Base-by-base conservation (phyloP, 2,888 invertebrate genomes). In the Noctua janthina region DNA sequence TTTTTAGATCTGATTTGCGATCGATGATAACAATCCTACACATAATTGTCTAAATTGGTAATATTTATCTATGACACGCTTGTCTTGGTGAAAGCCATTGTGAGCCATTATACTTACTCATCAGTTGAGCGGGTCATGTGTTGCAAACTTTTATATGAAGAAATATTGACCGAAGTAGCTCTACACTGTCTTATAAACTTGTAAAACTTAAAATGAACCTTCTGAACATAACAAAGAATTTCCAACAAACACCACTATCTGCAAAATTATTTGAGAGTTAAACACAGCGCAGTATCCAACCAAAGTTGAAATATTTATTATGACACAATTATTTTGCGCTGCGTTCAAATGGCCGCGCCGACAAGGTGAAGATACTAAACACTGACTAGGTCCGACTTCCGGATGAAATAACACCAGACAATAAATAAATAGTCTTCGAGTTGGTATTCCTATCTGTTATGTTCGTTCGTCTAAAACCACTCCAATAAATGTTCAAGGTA, bases 261-360 rank as follows among this genome's bases (percentile, higher is more conserved):
- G 20, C n/a, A 17, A 71, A 49, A 39, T 49, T 7, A 43, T 67
- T 80, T 59, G n/a, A 35, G 2, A 39, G 64, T 5, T 20, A 15
- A 29, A 66, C 35, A 51, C 35, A 64, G 69, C 75, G 70, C 77
- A 66, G 49, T 68, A 82, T 76, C 69, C 72, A 29, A 79, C 82
- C 87, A 90, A 90, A 90, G 83, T 85, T 81, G 77, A 67, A 83
- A 73, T 88, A 87, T 85, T 82, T 88, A 84, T 49, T 83, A 84
- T 83, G 89, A 89, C 87, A 87, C 81, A 72, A 81, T 78, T 77
- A 76, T 74, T 46, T 81, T 74, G 71, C 81, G 81, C 77, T 80
- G 77, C 74, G 81, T 72, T 77, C 86, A 82, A 90, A 87, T 72
- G 71, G 66, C 78, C 35, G 23, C 35, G 43, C 56, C 67, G 67